These are phyloP conservation scores for Lynx canadensis DNA, from an alignment of 2,113 vertebrate genomes.

Conservation along the genomic window DNA sequence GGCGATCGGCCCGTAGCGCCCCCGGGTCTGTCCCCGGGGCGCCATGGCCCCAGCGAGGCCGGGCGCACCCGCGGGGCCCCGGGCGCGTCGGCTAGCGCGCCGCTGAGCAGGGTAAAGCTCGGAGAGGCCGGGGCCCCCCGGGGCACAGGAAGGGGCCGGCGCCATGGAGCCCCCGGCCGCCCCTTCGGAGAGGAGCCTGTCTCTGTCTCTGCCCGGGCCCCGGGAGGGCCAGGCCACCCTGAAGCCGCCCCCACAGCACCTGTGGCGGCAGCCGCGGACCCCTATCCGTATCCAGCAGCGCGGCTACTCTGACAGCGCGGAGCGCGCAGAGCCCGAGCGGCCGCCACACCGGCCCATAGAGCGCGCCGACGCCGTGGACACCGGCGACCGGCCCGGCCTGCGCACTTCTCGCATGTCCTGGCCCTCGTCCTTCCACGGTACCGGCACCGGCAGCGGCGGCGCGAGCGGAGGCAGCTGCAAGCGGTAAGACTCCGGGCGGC, in stretches of 20 bases:
- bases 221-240: constrained; percentile 93
- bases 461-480: constrained; percentile 70
- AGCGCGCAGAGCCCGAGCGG: constrained; percentile 92
- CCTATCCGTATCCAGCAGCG: constrained; percentile 95
- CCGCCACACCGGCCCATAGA: constrained; percentile 92
- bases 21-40: constrained; percentile 66
- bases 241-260: constrained; percentile 93
- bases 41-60: constrained; percentile 70
- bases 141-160: constrained; percentile 26
- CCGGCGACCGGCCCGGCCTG: constrained; percentile 94
- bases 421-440: constrained; percentile 96
- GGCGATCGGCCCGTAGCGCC: constrained; percentile 64
- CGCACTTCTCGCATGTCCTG: constrained; percentile 96
- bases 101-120: constrained; percentile 38
- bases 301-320: constrained; percentile 91
- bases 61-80: constrained; percentile 41
- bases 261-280: constrained; percentile 96
- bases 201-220: constrained; percentile 93
- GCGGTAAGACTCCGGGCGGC: constrained; percentile 66
- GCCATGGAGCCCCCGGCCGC: constrained; percentile 92
- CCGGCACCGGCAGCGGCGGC: constrained; percentile 87
- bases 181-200: constrained; percentile 93
- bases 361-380: constrained; percentile 95
- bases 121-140: constrained; percentile 35
- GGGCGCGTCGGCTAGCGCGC: neutral